Base-by-base conservation (phyloP, 2,113 vertebrate genomes). In the Labrus mixtus region DNA sequence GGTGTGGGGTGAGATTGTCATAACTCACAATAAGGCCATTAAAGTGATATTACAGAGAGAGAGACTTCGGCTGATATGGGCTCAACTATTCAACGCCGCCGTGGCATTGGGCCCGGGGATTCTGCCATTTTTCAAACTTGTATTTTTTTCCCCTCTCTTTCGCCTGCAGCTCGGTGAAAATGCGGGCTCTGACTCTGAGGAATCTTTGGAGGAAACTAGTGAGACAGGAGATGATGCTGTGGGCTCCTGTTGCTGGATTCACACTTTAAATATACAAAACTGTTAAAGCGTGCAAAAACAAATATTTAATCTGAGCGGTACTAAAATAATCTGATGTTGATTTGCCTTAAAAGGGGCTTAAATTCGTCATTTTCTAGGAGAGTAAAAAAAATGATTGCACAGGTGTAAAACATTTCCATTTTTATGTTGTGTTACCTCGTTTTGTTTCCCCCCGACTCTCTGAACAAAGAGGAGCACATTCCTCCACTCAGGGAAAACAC, bases 11-110 rank as follows among this genome's bases (percentile, higher is more conserved):
- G 78, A 91, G 87, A 90, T 93, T 90, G 91, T 90, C 93, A 92
- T 93, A 93, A 94, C 88, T 94, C 92, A 94, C 88, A 91, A 92
- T 82, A 83, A 87, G 79, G 82, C 85, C 89, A 92, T 93, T 94
- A 94, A 92, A 92, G 87, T 74, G 70, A 89, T 89, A 93, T 93
- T 90, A 90, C 76, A 54, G 76, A 69, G 85, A 69, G 85, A 89
- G 53, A 74, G 86, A 79, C 81, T 83, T 87, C 41, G 59, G 83
- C 81, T 82, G 76, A 81, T 68, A 43, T 9, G 83, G 82, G 74
- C 82, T 91, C 80, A 86, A 92, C 83, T 90, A 73, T 71, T 82
- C 75, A 82, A 84, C 78, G 56, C 78, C 78, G 56, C 78, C 62
- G 73, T 59, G 76, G 76, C 58, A 64, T 45, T 37, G 37, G 74